Conservation (phyloP, 2,113 vertebrate genomes). For the Clupea harengus region DNA sequence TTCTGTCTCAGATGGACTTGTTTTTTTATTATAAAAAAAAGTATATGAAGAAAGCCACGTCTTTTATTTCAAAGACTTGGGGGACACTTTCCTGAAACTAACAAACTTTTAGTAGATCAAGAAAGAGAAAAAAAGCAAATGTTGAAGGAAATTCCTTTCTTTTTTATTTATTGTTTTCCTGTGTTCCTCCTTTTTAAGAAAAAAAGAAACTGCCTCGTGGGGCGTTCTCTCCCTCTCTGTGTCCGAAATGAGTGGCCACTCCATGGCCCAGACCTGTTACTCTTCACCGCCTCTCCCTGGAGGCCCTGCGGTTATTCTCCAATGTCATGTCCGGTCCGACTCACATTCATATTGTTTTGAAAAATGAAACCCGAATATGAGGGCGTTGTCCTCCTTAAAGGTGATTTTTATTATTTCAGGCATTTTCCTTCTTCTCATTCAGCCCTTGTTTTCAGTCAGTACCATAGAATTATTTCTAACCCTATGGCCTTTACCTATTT, state of each 20-base stretch:
- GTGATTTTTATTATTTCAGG: neutral
- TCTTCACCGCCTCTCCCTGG: neutral
- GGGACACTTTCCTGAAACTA: conserved; percentile 69
- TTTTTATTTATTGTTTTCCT: conserved; percentile 75
- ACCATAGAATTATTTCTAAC: neutral
- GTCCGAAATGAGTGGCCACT: conserved; percentile 39
- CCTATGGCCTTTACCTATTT: neutral
- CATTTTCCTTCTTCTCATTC: neutral
- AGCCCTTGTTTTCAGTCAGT: neutral
- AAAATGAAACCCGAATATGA: neutral
- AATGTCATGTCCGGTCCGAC: neutral
- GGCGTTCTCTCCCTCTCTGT: conserved; percentile 55
- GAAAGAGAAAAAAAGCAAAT: conserved; percentile 65
- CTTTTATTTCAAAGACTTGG: conserved; percentile 81
- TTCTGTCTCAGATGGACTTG: conserved; percentile 80
- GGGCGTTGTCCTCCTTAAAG: neutral
- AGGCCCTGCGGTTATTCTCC: neutral
- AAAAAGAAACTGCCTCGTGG: conserved; percentile 59
- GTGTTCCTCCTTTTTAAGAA: conserved; percentile 52
- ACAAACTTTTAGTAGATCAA: conserved; percentile 74
- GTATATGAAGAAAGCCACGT: conserved; percentile 79
- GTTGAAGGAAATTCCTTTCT: conserved; percentile 75
- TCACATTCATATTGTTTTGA: neutral
- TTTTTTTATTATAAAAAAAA: conserved; percentile 72
- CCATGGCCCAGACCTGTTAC: conserved; percentile 41